Evolutionary conservation across 2,888 invertebrate species (phyloP).

Genomic region (Melinaea marsaeus): DNA sequence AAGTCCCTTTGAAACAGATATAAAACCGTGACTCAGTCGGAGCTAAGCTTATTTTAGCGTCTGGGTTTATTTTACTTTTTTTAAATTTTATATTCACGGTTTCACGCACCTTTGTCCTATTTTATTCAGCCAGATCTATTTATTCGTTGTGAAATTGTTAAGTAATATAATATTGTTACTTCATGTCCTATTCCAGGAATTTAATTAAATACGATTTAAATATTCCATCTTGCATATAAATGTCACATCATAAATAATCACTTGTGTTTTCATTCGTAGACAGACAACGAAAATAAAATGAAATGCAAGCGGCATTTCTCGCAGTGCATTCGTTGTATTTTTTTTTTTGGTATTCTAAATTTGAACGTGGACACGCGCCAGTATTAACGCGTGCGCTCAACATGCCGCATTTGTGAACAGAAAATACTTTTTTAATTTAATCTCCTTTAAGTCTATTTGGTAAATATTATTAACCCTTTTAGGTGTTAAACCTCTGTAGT

Average conservation of each 20-base stretch:
- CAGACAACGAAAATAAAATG: slow-evolving; percentile 56
- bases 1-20: slow-evolving; percentile 9
- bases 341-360: slow-evolving; percentile 71
- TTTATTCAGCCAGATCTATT: too few relatives aligned
- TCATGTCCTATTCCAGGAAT: too few relatives aligned
- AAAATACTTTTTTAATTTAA: slow-evolving; percentile 3
- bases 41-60: slow-evolving; percentile 39
- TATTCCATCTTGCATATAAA: slow-evolving; percentile 9
- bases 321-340: slow-evolving; percentile 61
- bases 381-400: slow-evolving; percentile 61
- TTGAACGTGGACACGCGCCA: slow-evolving; percentile 72
- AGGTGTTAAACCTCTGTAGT: background rate
- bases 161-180: too few relatives aligned
- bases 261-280: slow-evolving; percentile 35
- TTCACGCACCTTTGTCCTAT: too few relatives aligned
- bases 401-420: slow-evolving; percentile 47
- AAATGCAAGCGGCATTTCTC: slow-evolving; percentile 64
- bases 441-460: slow-evolving; percentile 35
- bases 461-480: slow-evolving; percentile 20
- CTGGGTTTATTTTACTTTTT: slow-evolving; percentile 30
- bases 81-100: slow-evolving; percentile 12
- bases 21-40: slow-evolving; percentile 40
- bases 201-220: slow-evolving; percentile 1
- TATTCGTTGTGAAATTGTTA: too few relatives aligned
- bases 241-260: slow-evolving; percentile 36